Conservation (phyloP, 2,797 vertebrate species). For the Cichlasoma orientale region DNA sequence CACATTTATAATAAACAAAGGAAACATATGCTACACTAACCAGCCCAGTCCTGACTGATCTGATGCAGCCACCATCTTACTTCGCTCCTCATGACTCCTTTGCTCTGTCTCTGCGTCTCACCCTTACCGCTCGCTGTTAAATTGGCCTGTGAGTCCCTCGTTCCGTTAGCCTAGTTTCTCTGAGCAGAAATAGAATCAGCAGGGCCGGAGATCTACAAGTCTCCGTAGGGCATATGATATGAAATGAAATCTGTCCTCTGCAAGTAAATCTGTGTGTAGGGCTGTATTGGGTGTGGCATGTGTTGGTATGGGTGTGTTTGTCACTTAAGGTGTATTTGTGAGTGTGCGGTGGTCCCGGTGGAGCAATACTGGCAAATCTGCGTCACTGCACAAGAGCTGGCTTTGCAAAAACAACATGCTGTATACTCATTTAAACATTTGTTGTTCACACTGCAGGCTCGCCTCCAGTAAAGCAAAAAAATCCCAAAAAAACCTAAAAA, state of each 20-base stretch:
- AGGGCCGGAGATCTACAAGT: slow-evolving; percentile 55
- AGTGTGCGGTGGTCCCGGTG: slow-evolving; percentile 26
- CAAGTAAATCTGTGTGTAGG: slow-evolving; percentile 18
- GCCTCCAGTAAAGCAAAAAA: neutral
- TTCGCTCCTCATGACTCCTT: slow-evolving; percentile 15
- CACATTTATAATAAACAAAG: slow-evolving; percentile 52
- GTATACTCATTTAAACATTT: slow-evolving; percentile 29
- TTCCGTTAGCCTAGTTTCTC: slow-evolving; percentile 79
- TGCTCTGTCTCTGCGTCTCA: slow-evolving; percentile 15
- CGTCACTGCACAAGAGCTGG: slow-evolving; percentile 4
- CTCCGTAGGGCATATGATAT: slow-evolving; percentile 70
- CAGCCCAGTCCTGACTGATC: slow-evolving; percentile 50
- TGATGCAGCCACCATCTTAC: slow-evolving; percentile 44
- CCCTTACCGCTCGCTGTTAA: slow-evolving; percentile 41
- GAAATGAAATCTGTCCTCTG: slow-evolving; percentile 72
- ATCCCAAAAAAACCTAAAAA: neutral
- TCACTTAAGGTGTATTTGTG: slow-evolving; percentile 30
- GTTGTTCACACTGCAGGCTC: neutral
- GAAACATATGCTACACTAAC: slow-evolving; percentile 50
- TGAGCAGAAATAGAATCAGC: slow-evolving; percentile 79
- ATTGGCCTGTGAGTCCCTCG: slow-evolving; percentile 61
- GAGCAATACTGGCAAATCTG: slow-evolving; percentile 21
- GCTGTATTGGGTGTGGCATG: slow-evolving; percentile 3
- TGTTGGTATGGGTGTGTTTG: slow-evolving; percentile 16
- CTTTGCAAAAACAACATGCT: slow-evolving; percentile 28